Evolutionary conservation across 2,113 vertebrate species (phyloP), one percentile per base, ranked within the genome.

Genomic region (Ginglymostoma cirratum): DNA sequence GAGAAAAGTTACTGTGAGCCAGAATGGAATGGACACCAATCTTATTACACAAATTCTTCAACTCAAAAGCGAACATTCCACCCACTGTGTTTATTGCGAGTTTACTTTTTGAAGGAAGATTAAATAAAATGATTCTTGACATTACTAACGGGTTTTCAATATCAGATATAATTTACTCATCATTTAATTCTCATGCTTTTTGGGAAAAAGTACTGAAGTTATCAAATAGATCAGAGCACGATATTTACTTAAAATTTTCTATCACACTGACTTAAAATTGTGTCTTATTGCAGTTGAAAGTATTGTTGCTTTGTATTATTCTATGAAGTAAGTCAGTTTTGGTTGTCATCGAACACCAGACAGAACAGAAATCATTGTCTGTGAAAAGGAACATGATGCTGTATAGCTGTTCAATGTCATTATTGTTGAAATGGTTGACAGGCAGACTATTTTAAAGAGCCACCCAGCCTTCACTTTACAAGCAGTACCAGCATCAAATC

Each of bases 361-460:
- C 66, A 72, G 93, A 67, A 52, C 14, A 10, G 12, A 72, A 95
- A 34, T 93, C 65, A 95, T 52, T 24, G 45, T 67, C 67, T 30
- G 94, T 52, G 69, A 95, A 95, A 24, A 70, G 48, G 94, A 95
- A 52, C 94, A 48, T 72, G 48, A 30, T 72, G 69, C 30, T 95
- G 67, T 95, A 69, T 95, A 34, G 45, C 94, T 15, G 24, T 48
- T 72, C 38, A 48, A 67, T 95, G 65, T 48, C 67, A 72, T 95
- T 52, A 95, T 70, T 95, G 21, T 45, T 70, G 94, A 30, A 72
- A 90, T 72, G 94, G 67, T 69, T 95, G 93, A 72, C 66, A 95
- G 93, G 23, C 66, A 95, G 67, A 72, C 23, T 76, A 72, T 95
- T 95, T 95, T 66, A 95, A 30, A 30, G 69, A 95, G 69, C 67